Evolutionary conservation across 2,797 vertebrate species (phyloP).

Genomic region (Spheniscus humboldti): DNA sequence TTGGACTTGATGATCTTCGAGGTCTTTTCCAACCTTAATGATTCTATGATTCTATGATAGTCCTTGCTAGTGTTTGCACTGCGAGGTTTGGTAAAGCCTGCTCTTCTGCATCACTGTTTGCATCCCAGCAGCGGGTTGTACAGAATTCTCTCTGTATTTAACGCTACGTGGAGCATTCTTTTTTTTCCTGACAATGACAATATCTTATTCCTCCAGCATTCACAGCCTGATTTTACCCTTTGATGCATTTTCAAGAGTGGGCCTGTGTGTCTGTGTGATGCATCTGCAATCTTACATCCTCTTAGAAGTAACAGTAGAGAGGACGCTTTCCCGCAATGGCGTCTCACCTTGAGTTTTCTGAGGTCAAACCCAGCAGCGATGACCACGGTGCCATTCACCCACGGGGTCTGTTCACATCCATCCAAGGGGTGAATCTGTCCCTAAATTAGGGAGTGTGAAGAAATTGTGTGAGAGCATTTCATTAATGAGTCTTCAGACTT

Average conservation of each 20-base stretch:
- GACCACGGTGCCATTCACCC: neutral
- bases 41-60: no score
- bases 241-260: neutral
- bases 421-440: neutral
- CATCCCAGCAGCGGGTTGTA: fast-evolving
- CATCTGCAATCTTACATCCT: neutral
- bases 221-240: neutral
- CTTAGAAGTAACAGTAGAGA: neutral
- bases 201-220: neutral
- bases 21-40: no score
- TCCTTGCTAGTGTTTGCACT: neutral
- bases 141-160: neutral
- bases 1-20: no score
- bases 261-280: no score
- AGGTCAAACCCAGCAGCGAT: neutral
- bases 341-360: neutral
- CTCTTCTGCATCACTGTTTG: no score
- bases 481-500: neutral
- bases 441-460: neutral
- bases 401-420: neutral
- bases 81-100: neutral
- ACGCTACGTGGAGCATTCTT: neutral
- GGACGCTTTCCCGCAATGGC: fast-evolving
- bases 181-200: neutral
- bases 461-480: neutral